phyloP scores from a whole-genome alignment of 2,113 vertebrate species.

The Glareola pratincola region DNA sequence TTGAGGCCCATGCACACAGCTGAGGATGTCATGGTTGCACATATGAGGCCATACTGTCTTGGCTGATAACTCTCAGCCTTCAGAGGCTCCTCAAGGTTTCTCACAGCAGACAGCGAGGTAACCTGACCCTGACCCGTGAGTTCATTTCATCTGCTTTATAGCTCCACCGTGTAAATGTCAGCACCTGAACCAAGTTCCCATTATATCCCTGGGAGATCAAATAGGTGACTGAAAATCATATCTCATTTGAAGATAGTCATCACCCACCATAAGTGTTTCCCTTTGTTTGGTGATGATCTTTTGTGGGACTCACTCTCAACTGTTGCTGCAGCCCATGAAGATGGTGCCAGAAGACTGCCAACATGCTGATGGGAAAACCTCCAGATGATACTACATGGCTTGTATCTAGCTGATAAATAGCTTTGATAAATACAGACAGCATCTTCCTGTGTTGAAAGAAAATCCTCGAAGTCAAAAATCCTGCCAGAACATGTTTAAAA shows the following conservation, averaged over 20 bases:
- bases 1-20: accelerated
- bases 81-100: neutral
- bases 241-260: neutral
- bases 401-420: neutral
- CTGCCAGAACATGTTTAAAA: neutral
- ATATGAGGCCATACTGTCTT: neutral
- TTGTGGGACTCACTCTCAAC: neutral
- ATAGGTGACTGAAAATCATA: neutral
- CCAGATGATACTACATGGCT: neutral
- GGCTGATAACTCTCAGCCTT: neutral
- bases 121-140: neutral
- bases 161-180: neutral
- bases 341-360: neutral
- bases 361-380: neutral
- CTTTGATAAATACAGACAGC: neutral
- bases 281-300: neutral
- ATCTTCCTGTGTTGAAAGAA: neutral
- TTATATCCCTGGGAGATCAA: neutral
- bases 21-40: neutral
- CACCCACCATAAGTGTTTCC: neutral
- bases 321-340: neutral
- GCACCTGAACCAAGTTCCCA: neutral
- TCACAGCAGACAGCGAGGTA: neutral
- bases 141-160: neutral
- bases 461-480: neutral